Base-by-base conservation (phyloP, 1,140 invertebrate species). In the Teleopsis dalmanni region DNA sequence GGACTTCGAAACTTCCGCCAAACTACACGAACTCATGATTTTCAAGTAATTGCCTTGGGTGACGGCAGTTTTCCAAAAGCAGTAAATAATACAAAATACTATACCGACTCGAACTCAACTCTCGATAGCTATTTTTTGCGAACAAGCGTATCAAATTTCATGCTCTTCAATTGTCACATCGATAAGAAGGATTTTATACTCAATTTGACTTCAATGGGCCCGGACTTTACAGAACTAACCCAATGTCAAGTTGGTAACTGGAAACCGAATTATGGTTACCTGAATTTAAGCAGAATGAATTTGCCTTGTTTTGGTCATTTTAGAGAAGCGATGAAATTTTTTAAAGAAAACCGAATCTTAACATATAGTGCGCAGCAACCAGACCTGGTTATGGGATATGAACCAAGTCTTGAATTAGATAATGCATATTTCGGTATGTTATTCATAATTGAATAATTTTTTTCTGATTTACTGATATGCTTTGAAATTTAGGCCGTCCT, bases 181-280 rank as follows among this genome's bases (percentile, higher is more conserved):
- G 6, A 33, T 1, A 55, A 58, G 3, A 59, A 51, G 18, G 33
- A 51, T 23, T 38, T 57, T 0, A 53, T 70, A 49, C 38, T 64
- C 6, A 65, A 68, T 41, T 31, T 70, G 4, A 68, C 64, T 1
- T 57, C 65, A 8, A 64, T 70, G 59, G 67, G 67, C 0, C 66
- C 67, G 5, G 67, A 70, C 27, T 70, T 62, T 22, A 61, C 55
- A 1, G 67, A 66, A 35, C 59, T 70, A 16, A 66, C 63, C 1
- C 58, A 60, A 41, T 68, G 67, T 21, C 65, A 70, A 38, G 58
- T 69, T 37, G 62, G 60, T 19, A 64, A 67, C 29, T 61, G 60
- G 59, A 65, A 61, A 27, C 66, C 66, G 3, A 70, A 70, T 52
- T 70, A 57, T 34, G 66, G 66, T 0, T 59, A 59, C 33, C 41